These are phyloP conservation scores for Apamea monoglypha DNA, from an alignment of 2,888 invertebrate species.

Conservation along the genomic window DNA sequence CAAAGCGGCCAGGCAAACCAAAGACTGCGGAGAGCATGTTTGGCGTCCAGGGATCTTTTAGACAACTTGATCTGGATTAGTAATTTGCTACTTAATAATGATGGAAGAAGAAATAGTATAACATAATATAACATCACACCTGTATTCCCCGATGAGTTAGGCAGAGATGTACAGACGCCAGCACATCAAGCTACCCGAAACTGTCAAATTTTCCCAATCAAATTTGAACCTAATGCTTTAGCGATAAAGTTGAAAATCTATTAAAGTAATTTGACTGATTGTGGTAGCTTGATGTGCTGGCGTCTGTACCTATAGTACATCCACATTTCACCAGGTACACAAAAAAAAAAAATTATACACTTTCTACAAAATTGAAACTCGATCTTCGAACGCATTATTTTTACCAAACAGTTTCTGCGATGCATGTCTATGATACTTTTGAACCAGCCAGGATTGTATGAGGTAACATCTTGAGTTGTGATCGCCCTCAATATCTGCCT, in stretches of 20 bases:
- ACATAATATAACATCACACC: not conserved
- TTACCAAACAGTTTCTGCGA: not conserved
- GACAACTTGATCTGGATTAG: slow-evolving; percentile 75
- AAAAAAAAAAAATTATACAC: not conserved
- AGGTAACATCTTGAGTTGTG: not conserved
- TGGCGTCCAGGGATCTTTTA: slow-evolving; percentile 77
- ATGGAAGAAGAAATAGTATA: not conserved
- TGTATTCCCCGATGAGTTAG: not conserved
- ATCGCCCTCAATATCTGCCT: too few relatives aligned
- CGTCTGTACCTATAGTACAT: not conserved
- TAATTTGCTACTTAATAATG: not conserved
- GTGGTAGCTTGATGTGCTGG: too few relatives aligned
- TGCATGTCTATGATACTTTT: not conserved
- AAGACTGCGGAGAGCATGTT: slow-evolving; percentile 85
- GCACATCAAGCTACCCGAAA: too few relatives aligned
- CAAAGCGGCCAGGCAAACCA: slow-evolving; percentile 84
- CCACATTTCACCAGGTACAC: not conserved
- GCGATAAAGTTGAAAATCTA: too few relatives aligned
- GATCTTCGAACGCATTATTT: not conserved
- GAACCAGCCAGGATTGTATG: not conserved
- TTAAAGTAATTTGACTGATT: too few relatives aligned
- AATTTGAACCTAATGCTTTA: too few relatives aligned
- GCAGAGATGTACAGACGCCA: not conserved
- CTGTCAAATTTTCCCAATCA: too few relatives aligned
- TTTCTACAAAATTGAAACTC: not conserved